These are phyloP conservation scores for Sisyra terminalis DNA, from an alignment of 2,888 invertebrate genomes.

Conservation along the genomic window DNA sequence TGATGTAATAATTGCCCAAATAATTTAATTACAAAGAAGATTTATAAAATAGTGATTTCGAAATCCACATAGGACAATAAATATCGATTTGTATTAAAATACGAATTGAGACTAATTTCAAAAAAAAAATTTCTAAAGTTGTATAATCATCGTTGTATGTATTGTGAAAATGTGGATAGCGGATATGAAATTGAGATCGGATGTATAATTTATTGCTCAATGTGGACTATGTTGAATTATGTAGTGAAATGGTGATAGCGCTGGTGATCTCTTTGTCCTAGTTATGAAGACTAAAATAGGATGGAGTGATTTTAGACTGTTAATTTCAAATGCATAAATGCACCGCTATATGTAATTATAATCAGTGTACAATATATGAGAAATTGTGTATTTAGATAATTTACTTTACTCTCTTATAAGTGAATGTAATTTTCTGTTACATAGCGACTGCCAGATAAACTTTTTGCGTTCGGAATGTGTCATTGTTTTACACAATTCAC, in stretches of 20 bases:
- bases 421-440: slow-evolving; percentile 4
- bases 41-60: slow-evolving; percentile 2
- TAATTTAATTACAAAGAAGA: neutral
- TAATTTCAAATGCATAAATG: slow-evolving; percentile 2
- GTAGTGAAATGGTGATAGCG: too few relatives aligned
- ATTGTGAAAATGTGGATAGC: too few relatives aligned
- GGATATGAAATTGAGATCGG: too few relatives aligned
- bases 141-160: too few relatives aligned
- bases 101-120: neutral
- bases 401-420: slow-evolving; percentile 3
- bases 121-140: too few relatives aligned
- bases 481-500: slow-evolving; percentile 2
- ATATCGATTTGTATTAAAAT: neutral
- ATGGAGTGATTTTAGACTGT: slow-evolving; percentile 3
- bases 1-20: slow-evolving; percentile 1
- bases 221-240: slow-evolving; percentile 1
- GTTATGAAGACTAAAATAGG: neutral
- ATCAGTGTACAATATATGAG: slow-evolving; percentile 4
- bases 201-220: slow-evolving; percentile 4
- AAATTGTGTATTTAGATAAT: slow-evolving; percentile 7
- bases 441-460: slow-evolving; percentile 2
- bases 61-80: slow-evolving; percentile 3
- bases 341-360: slow-evolving; percentile 6
- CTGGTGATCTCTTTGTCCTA: slow-evolving; percentile 5
- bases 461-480: neutral